phyloP scores from a whole-genome alignment of 2,888 invertebrate genomes.

The Lepidocyrtinus sp. region DNA sequence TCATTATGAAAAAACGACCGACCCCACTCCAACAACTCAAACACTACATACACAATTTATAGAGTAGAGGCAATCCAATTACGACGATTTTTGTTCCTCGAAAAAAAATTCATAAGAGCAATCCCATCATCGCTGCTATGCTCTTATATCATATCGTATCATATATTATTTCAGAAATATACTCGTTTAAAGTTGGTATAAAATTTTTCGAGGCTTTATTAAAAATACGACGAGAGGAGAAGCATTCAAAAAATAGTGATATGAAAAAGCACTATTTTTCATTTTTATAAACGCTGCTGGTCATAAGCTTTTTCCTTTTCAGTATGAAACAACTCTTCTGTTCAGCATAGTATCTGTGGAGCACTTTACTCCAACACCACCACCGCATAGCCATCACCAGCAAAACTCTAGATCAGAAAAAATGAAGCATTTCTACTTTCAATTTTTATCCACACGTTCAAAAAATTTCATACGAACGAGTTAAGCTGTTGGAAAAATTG shows the following conservation, averaged over 20 bases:
- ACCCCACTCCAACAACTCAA: too few relatives aligned
- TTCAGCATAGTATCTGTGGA: too few relatives aligned
- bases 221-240: background rate
- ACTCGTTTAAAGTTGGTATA: too few relatives aligned
- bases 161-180: too few relatives aligned
- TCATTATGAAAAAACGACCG: background rate
- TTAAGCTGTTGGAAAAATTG: background rate
- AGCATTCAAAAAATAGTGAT: background rate
- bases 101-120: background rate
- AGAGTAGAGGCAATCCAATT: conserved; percentile 5
- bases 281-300: conserved; percentile 11
- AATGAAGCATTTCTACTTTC: conserved; percentile 14
- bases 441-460: conserved; percentile 18
- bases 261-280: conserved; percentile 12
- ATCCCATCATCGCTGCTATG: too few relatives aligned
- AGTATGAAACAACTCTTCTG: background rate
- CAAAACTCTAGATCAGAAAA: conserved; percentile 1
- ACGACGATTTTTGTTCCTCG: background rate
- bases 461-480: background rate
- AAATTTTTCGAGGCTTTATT: too few relatives aligned
- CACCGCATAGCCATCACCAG: too few relatives aligned
- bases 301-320: background rate
- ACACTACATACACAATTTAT: too few relatives aligned
- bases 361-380: too few relatives aligned
- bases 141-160: background rate